Base-by-base conservation (phyloP, 2,797 vertebrate species). In the Scomberomorus guttatus region DNA sequence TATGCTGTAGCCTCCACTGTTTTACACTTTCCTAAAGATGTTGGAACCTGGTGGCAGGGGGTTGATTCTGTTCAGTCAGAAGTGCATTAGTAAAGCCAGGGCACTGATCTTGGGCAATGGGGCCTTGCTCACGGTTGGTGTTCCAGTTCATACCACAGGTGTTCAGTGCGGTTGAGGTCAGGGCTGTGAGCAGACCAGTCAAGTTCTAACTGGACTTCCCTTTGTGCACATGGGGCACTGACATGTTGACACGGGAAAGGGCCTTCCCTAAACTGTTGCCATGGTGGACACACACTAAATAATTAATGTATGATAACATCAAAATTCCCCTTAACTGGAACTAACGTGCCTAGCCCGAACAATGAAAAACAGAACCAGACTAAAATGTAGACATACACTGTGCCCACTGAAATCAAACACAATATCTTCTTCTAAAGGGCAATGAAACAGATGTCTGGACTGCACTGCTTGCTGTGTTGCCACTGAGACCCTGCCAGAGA, bases 1-100 rank as follows among this genome's bases (percentile, higher is more conserved):
- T 27, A 52, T 24, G 10, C 10, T 27, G 37, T 1, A 58, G 7
- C 15, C 1, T 24, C 24, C 2, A 8, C 13, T 68, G 12, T 59
- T 75, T 22, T 60, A 51, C 8, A 1, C 4, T 42, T 51, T 44
- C 9, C 5, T 57, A 29, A 17, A 72, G 48, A 42, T 42, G 13
- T 42, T 42, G 13, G 39, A 3, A 42, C 12, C 39, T 13, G 39
- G 39, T 4, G 2, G 54, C 46, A 64, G 22, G 67, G 25, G 44
- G 48, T 55, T 66, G 27, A 27, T 58, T 67, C 24, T 14, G 42
- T 75, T 63, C 1, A 63, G 56, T 9, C 39, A 52, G 34, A 14
- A 24, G 8, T 29, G 14, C n/a, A 34, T 59, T 24, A 20, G 25
- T n/a, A 17, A 46, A 29, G 20, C 32, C 20, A 24, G 3, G 18